Conservation (phyloP, 2,888 invertebrate species). For the Euphydryas editha region DNA sequence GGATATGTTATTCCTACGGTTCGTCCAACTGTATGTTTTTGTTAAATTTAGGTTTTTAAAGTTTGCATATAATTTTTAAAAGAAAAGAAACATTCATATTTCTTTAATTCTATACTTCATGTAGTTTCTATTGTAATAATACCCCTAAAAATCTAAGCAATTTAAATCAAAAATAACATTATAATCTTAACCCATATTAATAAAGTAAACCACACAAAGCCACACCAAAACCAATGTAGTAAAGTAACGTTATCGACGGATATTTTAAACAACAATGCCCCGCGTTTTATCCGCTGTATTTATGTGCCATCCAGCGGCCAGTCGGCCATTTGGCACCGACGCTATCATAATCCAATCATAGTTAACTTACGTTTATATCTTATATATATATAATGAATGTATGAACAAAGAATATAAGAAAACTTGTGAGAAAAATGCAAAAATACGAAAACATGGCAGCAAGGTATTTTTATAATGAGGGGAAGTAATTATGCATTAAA, state of each 20-base stretch:
- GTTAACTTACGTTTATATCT: not conserved
- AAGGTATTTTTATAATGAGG: no score
- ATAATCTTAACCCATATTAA: not conserved
- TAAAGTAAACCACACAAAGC: not conserved
- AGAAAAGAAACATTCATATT: no score
- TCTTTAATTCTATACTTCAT: no score
- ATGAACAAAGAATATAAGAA: not conserved
- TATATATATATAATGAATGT: not conserved
- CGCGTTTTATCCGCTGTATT: conserved; percentile 40
- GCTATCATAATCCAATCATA: conserved; percentile 41
- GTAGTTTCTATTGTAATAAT: not conserved
- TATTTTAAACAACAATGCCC: conserved; percentile 40
- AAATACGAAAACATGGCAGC: not conserved
- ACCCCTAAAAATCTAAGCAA: not conserved
- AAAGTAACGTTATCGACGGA: conserved; percentile 14
- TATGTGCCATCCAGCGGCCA: conserved; percentile 34
- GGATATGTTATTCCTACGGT: no score
- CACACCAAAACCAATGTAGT: not conserved
- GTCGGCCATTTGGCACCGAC: conserved; percentile 39
- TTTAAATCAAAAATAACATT: not conserved
- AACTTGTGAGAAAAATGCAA: not conserved
- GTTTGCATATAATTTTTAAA: no score
- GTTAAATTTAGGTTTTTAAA: no score
- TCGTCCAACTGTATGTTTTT: no score
- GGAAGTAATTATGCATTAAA: no score